Base-by-base conservation (phyloP, 2,888 invertebrate genomes). In the Melipona beecheii region DNA sequence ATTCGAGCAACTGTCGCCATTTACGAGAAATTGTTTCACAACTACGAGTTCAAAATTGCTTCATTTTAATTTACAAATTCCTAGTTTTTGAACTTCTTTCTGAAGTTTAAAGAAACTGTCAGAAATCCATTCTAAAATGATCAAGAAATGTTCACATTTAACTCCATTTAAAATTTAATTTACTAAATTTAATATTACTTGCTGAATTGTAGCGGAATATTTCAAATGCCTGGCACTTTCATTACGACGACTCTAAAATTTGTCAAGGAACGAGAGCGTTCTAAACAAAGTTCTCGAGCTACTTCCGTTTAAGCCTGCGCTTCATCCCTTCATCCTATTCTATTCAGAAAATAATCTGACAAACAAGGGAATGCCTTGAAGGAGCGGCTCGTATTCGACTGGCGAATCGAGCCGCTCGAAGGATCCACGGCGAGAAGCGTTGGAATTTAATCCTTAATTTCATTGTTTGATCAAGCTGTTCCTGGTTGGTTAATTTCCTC, bases 401-500 rank as follows among this genome's bases (percentile, higher is more conserved):
- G 13, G 21, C 27, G 27, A 31, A 69, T 69, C 69, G 31, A 49
- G 11, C 5, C 4, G 24, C 19, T 49, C 11, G 24, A 3, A 50
- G 17, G 62, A 62, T 50, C 24, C 76, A 13, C 43, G 31, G 11
- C 49, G 62, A 27, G 31, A 31, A 62, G 19, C 62, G 31, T 43
- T 27, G 65, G 27, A 71, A 75, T 75, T 78, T 62, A 75, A 83
- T 75, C 52, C 75, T 74, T 73, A 75, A 83, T 76, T 73, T 79
- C 72, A 73, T 83, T 84, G 66, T 79, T 79, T 36, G 62, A 49
- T 50, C 77, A 56, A 78, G 78, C 66, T 43, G 52, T 50, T 74
- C 78, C 43, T 43, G 78, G 78, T 52, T 58, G 75, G 75, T 78
- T 84, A 78, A 83, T 79, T 84, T 80, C 62, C 83, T 36, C 74